A percentile compares a stretch with the other conserved stretches of the same genome.
Evolutionary conservation across 2,113 vertebrate genomes (phyloP).

Genomic region (Pterocles burchelli): DNA sequence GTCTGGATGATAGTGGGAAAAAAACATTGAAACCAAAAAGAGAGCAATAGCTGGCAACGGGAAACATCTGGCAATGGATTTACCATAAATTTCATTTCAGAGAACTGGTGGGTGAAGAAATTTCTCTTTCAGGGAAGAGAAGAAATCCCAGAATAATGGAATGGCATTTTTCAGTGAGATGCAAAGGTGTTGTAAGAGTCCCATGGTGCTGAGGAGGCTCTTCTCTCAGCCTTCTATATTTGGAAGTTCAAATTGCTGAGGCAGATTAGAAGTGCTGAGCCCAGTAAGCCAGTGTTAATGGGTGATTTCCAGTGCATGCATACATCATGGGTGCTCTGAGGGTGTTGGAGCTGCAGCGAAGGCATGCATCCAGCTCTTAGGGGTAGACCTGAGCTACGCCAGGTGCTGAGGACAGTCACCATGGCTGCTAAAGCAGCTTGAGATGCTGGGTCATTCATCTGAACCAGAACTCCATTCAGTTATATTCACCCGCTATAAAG

Average conservation of each 20-base stretch:
- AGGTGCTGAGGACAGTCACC: not conserved
- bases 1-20: not conserved
- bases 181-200: not conserved
- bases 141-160: not conserved
- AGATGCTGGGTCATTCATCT: not conserved
- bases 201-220: not conserved
- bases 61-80: not conserved
- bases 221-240: not conserved
- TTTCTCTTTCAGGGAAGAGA: not conserved
- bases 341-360: not conserved
- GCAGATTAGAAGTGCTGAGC: not conserved
- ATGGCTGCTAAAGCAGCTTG: not conserved
- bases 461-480: not conserved
- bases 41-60: not conserved
- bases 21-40: not conserved
- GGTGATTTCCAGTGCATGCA: not conserved
- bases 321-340: not conserved
- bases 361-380: not conserved
- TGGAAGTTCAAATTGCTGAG: not conserved
- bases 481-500: rapidly evolving
- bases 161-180: not conserved
- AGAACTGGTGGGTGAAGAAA: not conserved
- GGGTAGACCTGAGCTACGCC: not conserved
- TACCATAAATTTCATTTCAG: not conserved
- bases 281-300: not conserved